Evolutionary conservation across 2,113 vertebrate genomes (phyloP), one percentile per base, ranked within the genome.

Genomic region (Steatornis caripensis): DNA sequence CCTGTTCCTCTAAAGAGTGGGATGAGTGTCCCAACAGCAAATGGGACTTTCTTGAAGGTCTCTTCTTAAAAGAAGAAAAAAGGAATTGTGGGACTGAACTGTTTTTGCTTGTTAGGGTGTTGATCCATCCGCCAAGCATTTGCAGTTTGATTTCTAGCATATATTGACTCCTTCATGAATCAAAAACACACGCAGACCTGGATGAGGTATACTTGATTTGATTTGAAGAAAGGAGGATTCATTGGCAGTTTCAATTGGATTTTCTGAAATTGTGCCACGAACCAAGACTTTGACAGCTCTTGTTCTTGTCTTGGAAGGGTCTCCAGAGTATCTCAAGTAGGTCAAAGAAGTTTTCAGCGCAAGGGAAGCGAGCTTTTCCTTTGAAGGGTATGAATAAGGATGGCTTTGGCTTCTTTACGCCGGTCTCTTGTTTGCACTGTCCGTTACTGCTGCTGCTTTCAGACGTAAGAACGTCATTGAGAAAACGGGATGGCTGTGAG

Each of bases 381-480:
- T 58, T 29, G 46, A 53, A 48, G 17, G 29, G 22, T 6, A 5
- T 46, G 20, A 77, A 6, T 36, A 66, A 68, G 12, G 18, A 14
- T 72, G 46, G 23, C 26, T 90, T 60, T 65, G 75, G 19, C 39
- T 62, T 84, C n/a, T 48, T 82, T 37, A 39, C 17, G 5, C 60
- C 29, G 39, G 2, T 27, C 51, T 75, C 61, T 43, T 9, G 3
- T 75, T 70, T 62, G n/a, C 0, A 0, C n/a, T 76, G 27, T 64
- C 49, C 53, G 74, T 74, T 77, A 10, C 43, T 49, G 0, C 1
- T 2, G n/a, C 62, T 71, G 54, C 64, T 72, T 54, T 69, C 54
- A 58, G n/a, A 36, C 60, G 54, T 16, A 58, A 57, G 78, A 55
- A 14, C 46, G 75, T 54, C 18, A 17, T 2, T 45, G 46, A 45